phyloP scores from a whole-genome alignment of 53 echinoderm and acorn worm genomes.

The Holothuria scabra region DNA sequence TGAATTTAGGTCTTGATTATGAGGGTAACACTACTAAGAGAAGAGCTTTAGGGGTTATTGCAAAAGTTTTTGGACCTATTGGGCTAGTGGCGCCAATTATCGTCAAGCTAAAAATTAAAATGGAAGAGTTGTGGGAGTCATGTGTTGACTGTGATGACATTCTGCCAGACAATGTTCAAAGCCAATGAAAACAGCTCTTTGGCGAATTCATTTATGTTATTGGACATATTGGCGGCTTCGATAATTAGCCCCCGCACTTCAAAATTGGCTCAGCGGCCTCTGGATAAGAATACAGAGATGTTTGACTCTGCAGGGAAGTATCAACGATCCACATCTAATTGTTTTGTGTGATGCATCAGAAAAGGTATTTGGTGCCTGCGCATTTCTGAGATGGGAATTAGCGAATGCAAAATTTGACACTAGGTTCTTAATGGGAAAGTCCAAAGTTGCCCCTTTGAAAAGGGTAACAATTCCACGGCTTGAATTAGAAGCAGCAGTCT shows the following conservation, averaged over 20 bases:
- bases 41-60: slow-evolving; percentile 43
- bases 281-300: slow-evolving; percentile 49
- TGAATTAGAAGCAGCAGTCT: slow-evolving; percentile 58
- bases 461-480: slow-evolving; percentile 52
- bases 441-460: slow-evolving; percentile 62
- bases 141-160: slow-evolving; percentile 58
- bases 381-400: slow-evolving; percentile 49
- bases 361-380: slow-evolving; percentile 54
- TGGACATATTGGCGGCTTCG: too few species aligned
- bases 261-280: neutral
- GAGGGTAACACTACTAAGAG: slow-evolving; percentile 32
- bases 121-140: slow-evolving; percentile 53
- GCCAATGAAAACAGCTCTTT: slow-evolving; percentile 51
- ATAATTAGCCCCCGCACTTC: too few species aligned
- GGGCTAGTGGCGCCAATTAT: slow-evolving; percentile 59
- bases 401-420: slow-evolving; percentile 39
- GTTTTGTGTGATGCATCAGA: slow-evolving; percentile 69
- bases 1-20: neutral
- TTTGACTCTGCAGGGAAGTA: slow-evolving; percentile 44
- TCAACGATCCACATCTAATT: slow-evolving; percentile 23
- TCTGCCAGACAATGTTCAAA: slow-evolving; percentile 19
- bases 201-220: too few species aligned
- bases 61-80: slow-evolving; percentile 62
- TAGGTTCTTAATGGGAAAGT: slow-evolving; percentile 58
- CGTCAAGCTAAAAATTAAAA: slow-evolving; percentile 51